Base-by-base conservation (phyloP, 2,888 invertebrate genomes). In the Eupeodes luniger region DNA sequence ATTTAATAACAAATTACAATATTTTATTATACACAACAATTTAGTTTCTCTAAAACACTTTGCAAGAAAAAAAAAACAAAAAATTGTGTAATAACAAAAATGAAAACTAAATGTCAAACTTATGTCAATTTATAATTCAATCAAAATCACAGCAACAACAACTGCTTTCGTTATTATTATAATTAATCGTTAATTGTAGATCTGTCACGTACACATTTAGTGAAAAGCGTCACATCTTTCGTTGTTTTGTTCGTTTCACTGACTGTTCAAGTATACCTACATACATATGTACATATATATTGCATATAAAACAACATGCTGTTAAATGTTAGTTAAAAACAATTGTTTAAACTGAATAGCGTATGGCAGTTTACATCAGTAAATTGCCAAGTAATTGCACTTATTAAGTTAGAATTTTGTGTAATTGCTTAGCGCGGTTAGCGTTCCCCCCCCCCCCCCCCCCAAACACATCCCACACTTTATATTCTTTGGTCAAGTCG, bases 351-450 rank as follows among this genome's bases (percentile, higher is more conserved):
- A 79, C n/a, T 62, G 64, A 70, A 79, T 62, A 75, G 61, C 79
- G 79, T 84, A 72, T 59, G 84, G 67, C 74, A 55, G 62, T 79
- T 84, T 62, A 79, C 84, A 69, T 69, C 59, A 84, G 74, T 84
- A 84, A 84, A 79, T 84, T 84, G 79, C 57, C 74, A 84, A 79
- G 84, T 84, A 84, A 84, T 75, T 79, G 75, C 74, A 79, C 67
- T 84, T 84, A 84, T 84, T 79, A 79, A 80, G 75, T 79, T 84
- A 79, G 75, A 79, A 69, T 69, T 55, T 62, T 66, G 62, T 69
- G 67, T 84, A 84, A 84, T 84, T 79, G 75, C 74, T 79, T 72
- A 47, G 75, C 55, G 75, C 75, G 75, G 67, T 79, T 72, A 47
- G 69, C 61, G 75, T 75, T 40, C 10, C 19, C 19, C 12, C 2